phyloP scores from a whole-genome alignment of 2,797 vertebrate genomes.

The Macrochelys suwanniensis region DNA sequence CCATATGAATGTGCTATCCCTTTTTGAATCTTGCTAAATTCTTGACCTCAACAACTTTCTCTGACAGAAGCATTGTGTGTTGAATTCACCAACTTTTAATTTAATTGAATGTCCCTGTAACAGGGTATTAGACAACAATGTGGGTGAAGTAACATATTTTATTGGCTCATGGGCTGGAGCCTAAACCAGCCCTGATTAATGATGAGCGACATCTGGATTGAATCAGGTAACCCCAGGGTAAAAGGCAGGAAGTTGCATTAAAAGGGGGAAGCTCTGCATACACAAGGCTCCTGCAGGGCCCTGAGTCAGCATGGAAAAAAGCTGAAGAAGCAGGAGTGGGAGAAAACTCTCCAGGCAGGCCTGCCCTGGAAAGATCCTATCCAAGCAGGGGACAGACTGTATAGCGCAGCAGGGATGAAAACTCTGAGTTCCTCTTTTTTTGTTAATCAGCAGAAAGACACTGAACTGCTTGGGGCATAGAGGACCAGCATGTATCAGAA shows the following conservation, averaged over 20 bases:
- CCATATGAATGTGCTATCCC: neutral
- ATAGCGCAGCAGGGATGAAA: no score
- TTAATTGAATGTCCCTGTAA: constrained; percentile 52
- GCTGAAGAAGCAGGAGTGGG: no score
- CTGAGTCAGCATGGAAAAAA: no score
- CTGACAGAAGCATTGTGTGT: neutral
- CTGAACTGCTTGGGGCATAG: no score
- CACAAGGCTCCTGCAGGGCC: no score
- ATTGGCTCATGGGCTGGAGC: neutral
- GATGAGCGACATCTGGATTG: neutral
- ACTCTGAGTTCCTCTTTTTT: no score
- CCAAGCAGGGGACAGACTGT: no score
- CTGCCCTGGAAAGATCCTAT: no score
- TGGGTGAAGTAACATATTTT: neutral
- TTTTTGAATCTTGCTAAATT: neutral
- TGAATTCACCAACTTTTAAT: constrained; percentile 50
- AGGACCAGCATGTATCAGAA: no score
- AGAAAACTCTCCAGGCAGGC: no score
- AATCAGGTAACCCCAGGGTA: neutral
- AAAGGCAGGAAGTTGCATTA: neutral
- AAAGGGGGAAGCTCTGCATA: neutral
- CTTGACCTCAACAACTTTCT: constrained; percentile 9
- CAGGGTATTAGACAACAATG: neutral
- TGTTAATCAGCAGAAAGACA: neutral
- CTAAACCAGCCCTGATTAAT: neutral